Base-by-base conservation (phyloP, 1,140 invertebrate species). In the Dendroctonus ponderosae region DNA sequence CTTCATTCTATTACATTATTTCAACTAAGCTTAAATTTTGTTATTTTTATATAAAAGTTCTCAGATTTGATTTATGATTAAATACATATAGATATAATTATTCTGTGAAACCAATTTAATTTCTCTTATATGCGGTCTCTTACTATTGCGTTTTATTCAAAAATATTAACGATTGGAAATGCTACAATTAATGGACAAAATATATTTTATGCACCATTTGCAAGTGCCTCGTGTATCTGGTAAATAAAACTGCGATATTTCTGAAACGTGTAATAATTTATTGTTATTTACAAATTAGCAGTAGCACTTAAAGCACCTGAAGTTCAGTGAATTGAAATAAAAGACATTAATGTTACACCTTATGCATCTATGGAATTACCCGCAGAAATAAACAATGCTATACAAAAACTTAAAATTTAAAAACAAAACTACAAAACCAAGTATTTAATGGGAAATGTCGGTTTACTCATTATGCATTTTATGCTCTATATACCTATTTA, bases 211-310 rank as follows among this genome's bases (percentile, higher is more conserved):
- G 26, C 26, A 2, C 26, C 26, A 26, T 26, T 26, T 26, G 26
- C 26, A 26, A 26, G 3, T 26, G 26, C 26, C 26, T 26, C 26
- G 26, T 8, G 2, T 12, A 7, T 8, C 7, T 51, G 37, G 14
- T 58, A 58, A 58, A 58, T 58, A 58, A 58, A 58, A 8, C 5
- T 14, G 8, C 12, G 5, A 52, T 6, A 11, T 52, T 52, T 50
- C 44, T 49, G 40, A 11, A 9, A 37, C 38, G 42, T 58, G 5
- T 40, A 65, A 65, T 58, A 65, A 65, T 65, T 57, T 66, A 59
- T 66, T 59, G 48, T 56, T 66, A 66, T 66, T 66, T 66, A 66
- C 64, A 66, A 60, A 51, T 59, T 59, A 66, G 56, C 44, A 26
- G 26, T 38, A 56, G 50, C 44, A 50, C n/a, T 26, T 54, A 41